phyloP scores from a whole-genome alignment of 2,888 invertebrate genomes.

The Caenorhabditis sp. region DNA sequence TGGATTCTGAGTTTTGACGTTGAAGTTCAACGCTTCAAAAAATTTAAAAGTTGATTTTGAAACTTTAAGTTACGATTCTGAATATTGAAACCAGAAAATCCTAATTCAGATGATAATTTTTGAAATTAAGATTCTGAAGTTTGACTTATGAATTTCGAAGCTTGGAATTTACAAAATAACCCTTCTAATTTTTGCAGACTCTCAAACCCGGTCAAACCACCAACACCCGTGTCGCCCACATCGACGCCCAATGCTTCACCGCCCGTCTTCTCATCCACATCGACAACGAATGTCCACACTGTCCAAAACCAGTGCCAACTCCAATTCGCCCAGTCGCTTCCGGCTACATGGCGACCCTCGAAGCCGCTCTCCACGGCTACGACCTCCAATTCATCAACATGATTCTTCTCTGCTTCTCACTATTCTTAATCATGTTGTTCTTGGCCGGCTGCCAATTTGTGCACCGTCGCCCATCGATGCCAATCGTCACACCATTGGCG shows the following conservation, averaged over 20 bases:
- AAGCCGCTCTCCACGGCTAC: not conserved
- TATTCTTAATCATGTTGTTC: not conserved
- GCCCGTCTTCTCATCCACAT: constrained; percentile 23
- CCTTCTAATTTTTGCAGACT: not conserved
- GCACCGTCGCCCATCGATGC: not conserved
- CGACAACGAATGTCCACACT: constrained; percentile 31
- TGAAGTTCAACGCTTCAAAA: too few species aligned
- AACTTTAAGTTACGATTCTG: too few species aligned
- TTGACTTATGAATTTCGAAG: too few species aligned
- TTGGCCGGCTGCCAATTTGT: not conserved
- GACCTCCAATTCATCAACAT: not conserved
- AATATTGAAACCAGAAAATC: too few species aligned
- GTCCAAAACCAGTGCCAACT: constrained; percentile 9
- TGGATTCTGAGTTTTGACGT: too few species aligned
- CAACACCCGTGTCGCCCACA: constrained; percentile 10
- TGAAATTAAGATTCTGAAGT: too few species aligned
- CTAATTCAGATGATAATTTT: too few species aligned
- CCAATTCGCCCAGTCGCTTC: too few species aligned
- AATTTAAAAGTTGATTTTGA: too few species aligned
- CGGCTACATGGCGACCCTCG: not conserved
- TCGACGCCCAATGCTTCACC: constrained; percentile 28
- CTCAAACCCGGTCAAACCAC: not conserved
- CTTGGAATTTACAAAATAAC: too few species aligned
- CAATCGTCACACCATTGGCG: too few species aligned
- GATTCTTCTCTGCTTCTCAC: not conserved